Evolutionary conservation across 2,797 vertebrate species (phyloP).

Genomic region (Cephalopachus bancanus): DNA sequence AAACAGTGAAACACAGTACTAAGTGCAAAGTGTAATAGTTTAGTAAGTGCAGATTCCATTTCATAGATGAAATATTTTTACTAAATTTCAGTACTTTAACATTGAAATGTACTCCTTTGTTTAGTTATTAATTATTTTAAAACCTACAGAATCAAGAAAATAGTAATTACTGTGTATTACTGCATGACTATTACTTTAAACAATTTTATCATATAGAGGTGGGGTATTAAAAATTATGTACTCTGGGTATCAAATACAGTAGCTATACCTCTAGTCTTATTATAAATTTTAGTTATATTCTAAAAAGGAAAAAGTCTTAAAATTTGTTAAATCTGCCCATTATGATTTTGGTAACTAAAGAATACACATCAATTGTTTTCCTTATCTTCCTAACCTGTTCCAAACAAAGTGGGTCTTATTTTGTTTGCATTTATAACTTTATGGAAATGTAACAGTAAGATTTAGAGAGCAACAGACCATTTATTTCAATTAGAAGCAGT

Average conservation of each 20-base stretch:
- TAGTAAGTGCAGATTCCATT: neutral
- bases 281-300: neutral
- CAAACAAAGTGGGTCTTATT: slow-evolving; percentile 67
- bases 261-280: neutral
- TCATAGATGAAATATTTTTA: neutral
- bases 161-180: neutral
- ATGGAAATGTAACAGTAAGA: slow-evolving; percentile 79
- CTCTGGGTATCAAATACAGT: neutral
- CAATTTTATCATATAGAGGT: slow-evolving; percentile 27
- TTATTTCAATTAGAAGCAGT: slow-evolving; percentile 88
- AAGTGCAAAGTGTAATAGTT: neutral
- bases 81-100: slow-evolving; percentile 51
- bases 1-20: neutral
- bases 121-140: slow-evolving; percentile 50
- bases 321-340: neutral
- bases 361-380: neutral
- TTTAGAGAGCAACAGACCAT: slow-evolving; percentile 82
- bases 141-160: slow-evolving; percentile 25
- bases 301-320: neutral
- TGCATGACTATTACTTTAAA: neutral
- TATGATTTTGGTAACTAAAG: slow-evolving; percentile 33
- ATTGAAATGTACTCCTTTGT: slow-evolving; percentile 8
- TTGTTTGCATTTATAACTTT: slow-evolving; percentile 79
- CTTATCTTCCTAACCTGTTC: slow-evolving; percentile 59
- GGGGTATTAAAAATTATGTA: neutral